These are phyloP conservation scores for Oscheius myriophilus DNA, from an alignment of 2,888 invertebrate genomes.

Conservation along the genomic window DNA sequence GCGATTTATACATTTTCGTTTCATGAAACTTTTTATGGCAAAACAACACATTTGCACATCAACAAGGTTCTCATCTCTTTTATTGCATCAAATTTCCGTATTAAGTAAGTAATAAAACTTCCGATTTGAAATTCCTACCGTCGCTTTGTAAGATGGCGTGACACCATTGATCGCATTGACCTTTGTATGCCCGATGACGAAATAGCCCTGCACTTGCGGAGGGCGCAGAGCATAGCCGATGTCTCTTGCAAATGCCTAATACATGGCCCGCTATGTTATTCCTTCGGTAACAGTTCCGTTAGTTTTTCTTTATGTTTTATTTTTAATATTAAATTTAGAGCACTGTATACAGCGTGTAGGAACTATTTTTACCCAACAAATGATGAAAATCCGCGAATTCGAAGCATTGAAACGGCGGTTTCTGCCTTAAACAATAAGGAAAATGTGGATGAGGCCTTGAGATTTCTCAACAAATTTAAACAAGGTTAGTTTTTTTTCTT, in stretches of 20 bases:
- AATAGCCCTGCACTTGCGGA: constrained; percentile 8
- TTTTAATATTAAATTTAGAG: constrained; percentile 26
- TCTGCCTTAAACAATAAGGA: constrained; percentile 45
- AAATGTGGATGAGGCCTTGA: constrained; percentile 43
- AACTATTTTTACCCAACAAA: constrained; percentile 33
- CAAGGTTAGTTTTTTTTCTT: constrained; percentile 35
- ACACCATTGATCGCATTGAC: constrained; percentile 17
- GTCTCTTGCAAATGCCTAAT: constrained; percentile 34
- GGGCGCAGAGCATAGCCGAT: constrained; percentile 17
- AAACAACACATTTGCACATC: no score
- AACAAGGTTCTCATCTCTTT: no score
- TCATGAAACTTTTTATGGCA: no score
- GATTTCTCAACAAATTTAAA: constrained; percentile 39
- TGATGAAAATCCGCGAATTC: constrained; percentile 37
- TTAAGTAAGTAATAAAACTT: no score
- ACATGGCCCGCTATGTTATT: constrained; percentile 51
- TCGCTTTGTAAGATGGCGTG: constrained; percentile 20
- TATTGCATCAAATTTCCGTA: no score
- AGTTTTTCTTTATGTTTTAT: constrained; percentile 22
- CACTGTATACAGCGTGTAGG: constrained; percentile 45
- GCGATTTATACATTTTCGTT: no score
- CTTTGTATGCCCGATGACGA: constrained; percentile 22
- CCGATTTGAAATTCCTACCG: no score
- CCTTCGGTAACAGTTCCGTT: constrained; percentile 48
- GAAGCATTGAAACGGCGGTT: constrained; percentile 49